phyloP scores from a whole-genome alignment of 2,113 vertebrate genomes.

The Trematomus loennbergii region DNA sequence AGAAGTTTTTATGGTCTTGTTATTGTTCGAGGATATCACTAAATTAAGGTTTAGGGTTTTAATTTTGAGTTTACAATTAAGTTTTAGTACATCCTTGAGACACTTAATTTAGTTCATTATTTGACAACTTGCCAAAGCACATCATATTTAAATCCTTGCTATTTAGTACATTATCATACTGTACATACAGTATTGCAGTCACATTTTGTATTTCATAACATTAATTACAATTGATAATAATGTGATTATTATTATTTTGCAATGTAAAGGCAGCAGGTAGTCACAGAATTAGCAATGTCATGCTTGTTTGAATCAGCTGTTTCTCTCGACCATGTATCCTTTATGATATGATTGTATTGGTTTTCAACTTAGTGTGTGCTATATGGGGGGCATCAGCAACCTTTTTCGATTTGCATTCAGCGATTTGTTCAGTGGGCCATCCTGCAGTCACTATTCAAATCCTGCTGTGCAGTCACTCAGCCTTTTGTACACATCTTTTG shows the following conservation, averaged over 20 bases:
- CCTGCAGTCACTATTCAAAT: constrained; percentile 49
- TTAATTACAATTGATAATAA: not conserved
- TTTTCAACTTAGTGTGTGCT: constrained; percentile 23
- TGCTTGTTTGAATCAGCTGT: constrained; percentile 31
- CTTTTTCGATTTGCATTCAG: constrained; percentile 18
- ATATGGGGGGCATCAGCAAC: constrained; percentile 10
- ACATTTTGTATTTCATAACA: not conserved
- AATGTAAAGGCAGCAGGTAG: constrained; percentile 1
- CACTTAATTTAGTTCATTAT: not conserved
- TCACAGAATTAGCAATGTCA: not conserved
- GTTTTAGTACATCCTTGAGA: constrained; percentile 3
- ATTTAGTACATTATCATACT: not conserved
- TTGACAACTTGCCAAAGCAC: not conserved
- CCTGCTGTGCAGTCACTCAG: constrained; percentile 34
- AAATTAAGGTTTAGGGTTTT: not conserved
- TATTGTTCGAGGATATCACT: not conserved
- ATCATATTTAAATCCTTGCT: not conserved
- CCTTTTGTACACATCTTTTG: constrained; percentile 52
- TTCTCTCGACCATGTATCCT: not conserved
- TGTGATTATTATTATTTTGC: not conserved
- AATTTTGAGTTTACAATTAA: constrained; percentile 5
- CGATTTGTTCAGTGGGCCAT: constrained; percentile 43
- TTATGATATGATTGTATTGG: constrained; percentile 32
- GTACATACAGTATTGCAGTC: not conserved
- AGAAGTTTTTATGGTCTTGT: constrained; percentile 1